A percentile compares a stretch with the other conserved stretches of the same genome.
Evolutionary conservation across 2,113 vertebrate genomes (phyloP).

Genomic region (human): GRCh38 chr7:105004501-105005000

Average conservation of each 20-base stretch:
- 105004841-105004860: not conserved
- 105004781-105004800: not conserved
- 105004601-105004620: not conserved
- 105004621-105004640: not conserved
- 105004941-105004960: not conserved
- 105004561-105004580: not conserved
- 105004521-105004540: not conserved
- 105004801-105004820: not conserved
- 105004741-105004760: not conserved
- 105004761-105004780: not conserved
- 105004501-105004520: not conserved
- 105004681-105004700: not conserved
- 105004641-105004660: not conserved
- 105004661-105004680: not conserved
- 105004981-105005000: not conserved
- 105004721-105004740: not conserved
- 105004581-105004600: not conserved
- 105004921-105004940: not conserved
- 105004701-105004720: not conserved
- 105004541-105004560: not conserved
- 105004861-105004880: not conserved
- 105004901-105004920: not conserved
- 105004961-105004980: not conserved
- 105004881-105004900: not conserved
- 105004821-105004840: not conserved